Conservation (phyloP, 2,797 vertebrate species). For the Myripristis jacobus region DNA sequence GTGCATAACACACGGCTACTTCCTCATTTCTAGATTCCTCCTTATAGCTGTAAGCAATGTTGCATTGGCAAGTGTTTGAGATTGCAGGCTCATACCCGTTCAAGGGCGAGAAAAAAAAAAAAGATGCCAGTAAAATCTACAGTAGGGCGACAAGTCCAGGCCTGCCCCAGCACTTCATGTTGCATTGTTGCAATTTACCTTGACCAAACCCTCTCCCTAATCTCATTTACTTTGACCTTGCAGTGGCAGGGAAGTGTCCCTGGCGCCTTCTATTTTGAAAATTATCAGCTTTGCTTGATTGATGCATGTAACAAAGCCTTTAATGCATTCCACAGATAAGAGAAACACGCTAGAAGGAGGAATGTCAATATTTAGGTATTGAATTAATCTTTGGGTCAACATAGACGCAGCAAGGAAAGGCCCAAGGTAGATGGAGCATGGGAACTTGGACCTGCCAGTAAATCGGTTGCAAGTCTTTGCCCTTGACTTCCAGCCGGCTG, state of each 20-base stretch:
- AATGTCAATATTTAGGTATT: slow-evolving; percentile 77
- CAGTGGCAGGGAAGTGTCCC: slow-evolving; percentile 53
- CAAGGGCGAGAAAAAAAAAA: not conserved
- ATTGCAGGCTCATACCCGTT: not conserved
- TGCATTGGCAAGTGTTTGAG: not conserved
- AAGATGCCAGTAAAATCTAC: not conserved
- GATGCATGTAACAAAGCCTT: slow-evolving; percentile 68
- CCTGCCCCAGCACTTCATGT: not conserved
- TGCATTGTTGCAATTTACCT: slow-evolving; percentile 50
- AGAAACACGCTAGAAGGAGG: slow-evolving; percentile 48
- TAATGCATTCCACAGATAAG: slow-evolving; percentile 80
- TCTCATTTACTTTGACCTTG: slow-evolving; percentile 58
- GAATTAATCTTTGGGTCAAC: slow-evolving; percentile 67
- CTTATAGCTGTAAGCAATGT: not conserved
- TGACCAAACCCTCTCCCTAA: slow-evolving; percentile 49
- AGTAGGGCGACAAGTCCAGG: slow-evolving; percentile 18
- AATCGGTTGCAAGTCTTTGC: slow-evolving; percentile 55
- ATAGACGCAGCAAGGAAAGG: slow-evolving; percentile 42
- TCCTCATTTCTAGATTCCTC: not conserved
- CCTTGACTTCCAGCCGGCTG: slow-evolving; percentile 69
- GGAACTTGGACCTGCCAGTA: slow-evolving; percentile 64
- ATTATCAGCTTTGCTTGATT: slow-evolving; percentile 75
- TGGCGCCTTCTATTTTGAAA: slow-evolving; percentile 61
- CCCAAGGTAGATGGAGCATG: slow-evolving; percentile 53
- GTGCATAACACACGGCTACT: not conserved